These are phyloP conservation scores for Macrosteles quadrilineatus DNA, from an alignment of 1,140 invertebrate species.

Conservation along the genomic window DNA sequence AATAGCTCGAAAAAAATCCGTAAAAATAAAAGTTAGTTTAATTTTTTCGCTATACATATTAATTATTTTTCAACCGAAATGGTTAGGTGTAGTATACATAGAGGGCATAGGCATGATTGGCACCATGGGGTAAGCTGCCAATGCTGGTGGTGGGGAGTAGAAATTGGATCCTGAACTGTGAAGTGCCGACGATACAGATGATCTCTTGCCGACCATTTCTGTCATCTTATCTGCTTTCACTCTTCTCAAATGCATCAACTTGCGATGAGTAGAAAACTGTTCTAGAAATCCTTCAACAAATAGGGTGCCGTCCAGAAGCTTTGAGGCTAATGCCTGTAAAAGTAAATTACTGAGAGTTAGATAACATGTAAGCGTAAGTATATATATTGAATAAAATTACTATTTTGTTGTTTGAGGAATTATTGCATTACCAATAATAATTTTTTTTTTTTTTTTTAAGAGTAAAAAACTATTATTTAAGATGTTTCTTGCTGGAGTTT, in stretches of 20 bases:
- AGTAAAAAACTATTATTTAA: too few relatives aligned
- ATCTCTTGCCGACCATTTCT: conserved; percentile 38
- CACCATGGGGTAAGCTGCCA: conserved; percentile 19
- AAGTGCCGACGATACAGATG: conserved; percentile 4
- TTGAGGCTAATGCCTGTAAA: conserved; percentile 38
- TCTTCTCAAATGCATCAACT: conserved; percentile 42
- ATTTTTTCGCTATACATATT: too few relatives aligned
- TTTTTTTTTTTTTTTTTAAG: too few relatives aligned
- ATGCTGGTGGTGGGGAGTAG: neutral
- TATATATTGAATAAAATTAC: too few relatives aligned
- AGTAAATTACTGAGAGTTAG: too few relatives aligned
- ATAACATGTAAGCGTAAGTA: too few relatives aligned
- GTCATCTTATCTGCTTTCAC: conserved; percentile 45
- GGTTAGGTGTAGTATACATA: conserved; percentile 19
- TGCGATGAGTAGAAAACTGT: conserved; percentile 38
- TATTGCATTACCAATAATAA: too few relatives aligned
- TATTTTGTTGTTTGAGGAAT: too few relatives aligned
- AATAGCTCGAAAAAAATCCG: too few relatives aligned
- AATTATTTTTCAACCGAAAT: conserved; percentile 31
- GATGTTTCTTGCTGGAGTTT: too few relatives aligned
- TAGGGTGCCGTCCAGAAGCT: conserved; percentile 40
- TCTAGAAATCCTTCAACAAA: conserved; percentile 44
- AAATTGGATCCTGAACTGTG: neutral
- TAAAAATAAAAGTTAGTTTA: too few relatives aligned
- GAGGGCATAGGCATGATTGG: conserved; percentile 3